Conservation (phyloP, 2,797 vertebrate species). For the Chanos chanos region DNA sequence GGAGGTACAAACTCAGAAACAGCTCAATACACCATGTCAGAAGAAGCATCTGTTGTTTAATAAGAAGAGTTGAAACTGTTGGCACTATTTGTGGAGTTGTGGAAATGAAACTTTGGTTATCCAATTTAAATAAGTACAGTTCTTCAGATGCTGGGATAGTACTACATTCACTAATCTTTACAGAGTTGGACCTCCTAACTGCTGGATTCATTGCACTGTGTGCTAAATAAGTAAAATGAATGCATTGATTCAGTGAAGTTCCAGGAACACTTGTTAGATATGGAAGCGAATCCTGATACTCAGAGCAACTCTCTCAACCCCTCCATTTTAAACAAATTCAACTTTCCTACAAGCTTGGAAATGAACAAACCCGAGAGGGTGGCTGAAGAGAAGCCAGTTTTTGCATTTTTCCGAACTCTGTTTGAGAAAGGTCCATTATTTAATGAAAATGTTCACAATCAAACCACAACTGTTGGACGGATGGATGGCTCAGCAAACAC, state of each 20-base stretch:
- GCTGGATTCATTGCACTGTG: too few relatives aligned
- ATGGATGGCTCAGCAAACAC: not conserved
- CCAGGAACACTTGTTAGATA: conserved; percentile 27
- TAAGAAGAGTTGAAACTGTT: too few relatives aligned
- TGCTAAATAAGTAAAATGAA: too few relatives aligned
- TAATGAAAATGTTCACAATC: conserved; percentile 10
- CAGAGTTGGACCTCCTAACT: too few relatives aligned
- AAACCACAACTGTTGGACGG: conserved; percentile 17
- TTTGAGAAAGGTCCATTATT: conserved; percentile 34
- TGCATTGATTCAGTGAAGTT: not conserved
- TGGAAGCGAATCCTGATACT: conserved; percentile 52
- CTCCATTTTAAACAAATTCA: conserved; percentile 62
- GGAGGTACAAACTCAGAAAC: too few relatives aligned
- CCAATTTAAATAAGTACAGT: too few relatives aligned
- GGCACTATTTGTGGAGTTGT: too few relatives aligned
- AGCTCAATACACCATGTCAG: too few relatives aligned
- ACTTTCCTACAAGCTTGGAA: conserved; percentile 56
- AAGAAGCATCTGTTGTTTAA: too few relatives aligned
- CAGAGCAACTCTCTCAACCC: conserved; percentile 10
- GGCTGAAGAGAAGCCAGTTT: conserved; percentile 63
- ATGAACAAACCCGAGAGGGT: conserved; percentile 45
- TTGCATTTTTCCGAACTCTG: conserved; percentile 68
- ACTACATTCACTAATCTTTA: too few relatives aligned
- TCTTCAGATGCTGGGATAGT: too few relatives aligned
- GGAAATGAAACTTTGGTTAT: too few relatives aligned